These are phyloP conservation scores for Stichopus chloronotus DNA, from an alignment of 35 echinoderm and acorn worm species.

Conservation along the genomic window DNA sequence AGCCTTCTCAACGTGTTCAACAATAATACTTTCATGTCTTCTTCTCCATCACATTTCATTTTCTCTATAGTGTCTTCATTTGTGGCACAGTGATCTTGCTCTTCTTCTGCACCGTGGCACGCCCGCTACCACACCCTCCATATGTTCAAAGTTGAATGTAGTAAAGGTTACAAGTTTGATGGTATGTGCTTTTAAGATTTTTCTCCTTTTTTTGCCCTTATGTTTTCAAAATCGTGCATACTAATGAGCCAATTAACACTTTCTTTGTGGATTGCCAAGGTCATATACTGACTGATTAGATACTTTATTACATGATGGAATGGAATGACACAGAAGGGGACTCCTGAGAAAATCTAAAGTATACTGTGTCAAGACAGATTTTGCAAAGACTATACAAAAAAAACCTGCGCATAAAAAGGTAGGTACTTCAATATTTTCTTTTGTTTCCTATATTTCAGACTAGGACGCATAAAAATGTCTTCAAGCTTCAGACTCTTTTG, in stretches of 20 bases:
- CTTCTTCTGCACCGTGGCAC: slow-evolving; percentile 44
- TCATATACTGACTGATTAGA: background rate
- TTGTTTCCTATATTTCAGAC: background rate
- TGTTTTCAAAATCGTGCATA: background rate
- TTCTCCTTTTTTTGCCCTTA: background rate
- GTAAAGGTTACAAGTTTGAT: background rate
- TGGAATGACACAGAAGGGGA: background rate
- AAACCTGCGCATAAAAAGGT: background rate
- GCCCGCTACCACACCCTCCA: slow-evolving; percentile 10
- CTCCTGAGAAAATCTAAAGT: background rate
- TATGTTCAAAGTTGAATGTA: slow-evolving; percentile 4
- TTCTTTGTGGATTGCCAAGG: background rate
- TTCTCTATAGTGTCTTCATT: too few relatives aligned
- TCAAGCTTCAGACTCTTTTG: background rate
- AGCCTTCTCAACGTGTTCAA: too few relatives aligned
- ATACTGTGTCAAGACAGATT: background rate
- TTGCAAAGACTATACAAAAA: background rate
- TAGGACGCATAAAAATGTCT: background rate
- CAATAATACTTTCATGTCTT: too few relatives aligned
- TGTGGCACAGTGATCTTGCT: too few relatives aligned
- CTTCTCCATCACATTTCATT: too few relatives aligned
- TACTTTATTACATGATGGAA: background rate
- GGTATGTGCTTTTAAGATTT: slow-evolving; percentile 21
- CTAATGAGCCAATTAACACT: background rate
- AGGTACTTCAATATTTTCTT: background rate